A percentile compares a stretch with the other conserved stretches of the same genome.
These are phyloP conservation scores for Hartigia nigra DNA, from an alignment of 2,888 invertebrate species.

Conservation along the genomic window DNA sequence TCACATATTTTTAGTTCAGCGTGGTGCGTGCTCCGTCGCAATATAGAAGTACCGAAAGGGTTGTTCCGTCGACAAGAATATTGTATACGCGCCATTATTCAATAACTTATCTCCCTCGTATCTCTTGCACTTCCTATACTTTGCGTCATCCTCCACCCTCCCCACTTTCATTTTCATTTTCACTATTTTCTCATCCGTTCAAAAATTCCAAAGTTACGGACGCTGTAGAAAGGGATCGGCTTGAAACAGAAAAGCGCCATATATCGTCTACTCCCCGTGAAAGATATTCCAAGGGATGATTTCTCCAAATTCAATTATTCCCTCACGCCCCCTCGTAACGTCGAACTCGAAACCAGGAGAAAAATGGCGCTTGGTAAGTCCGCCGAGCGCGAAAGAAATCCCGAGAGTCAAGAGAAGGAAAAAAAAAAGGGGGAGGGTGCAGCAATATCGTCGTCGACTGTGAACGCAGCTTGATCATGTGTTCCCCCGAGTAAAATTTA, in stretches of 20 bases:
- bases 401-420: neutral
- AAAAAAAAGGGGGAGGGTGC: too few relatives aligned
- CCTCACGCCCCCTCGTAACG: neutral
- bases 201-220: too few relatives aligned
- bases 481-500: constrained; percentile 28
- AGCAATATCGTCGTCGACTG: constrained; percentile 7
- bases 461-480: constrained; percentile 23
- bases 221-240: too few relatives aligned
- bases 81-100: constrained; percentile 11
- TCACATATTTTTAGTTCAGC: neutral
- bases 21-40: neutral
- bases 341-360: neutral
- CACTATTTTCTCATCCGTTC: too few relatives aligned
- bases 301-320: neutral
- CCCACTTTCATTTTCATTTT: too few relatives aligned
- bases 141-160: too few relatives aligned
- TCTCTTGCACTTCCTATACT: neutral
- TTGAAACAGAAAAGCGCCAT: too few relatives aligned
- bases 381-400: neutral
- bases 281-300: neutral
- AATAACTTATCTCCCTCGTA: neutral
- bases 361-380: neutral
- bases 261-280: neutral
- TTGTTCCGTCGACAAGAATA: constrained; percentile 18
- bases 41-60: neutral